phyloP scores from a whole-genome alignment of 2,888 invertebrate species.

The Alviniconcha strummeri region DNA sequence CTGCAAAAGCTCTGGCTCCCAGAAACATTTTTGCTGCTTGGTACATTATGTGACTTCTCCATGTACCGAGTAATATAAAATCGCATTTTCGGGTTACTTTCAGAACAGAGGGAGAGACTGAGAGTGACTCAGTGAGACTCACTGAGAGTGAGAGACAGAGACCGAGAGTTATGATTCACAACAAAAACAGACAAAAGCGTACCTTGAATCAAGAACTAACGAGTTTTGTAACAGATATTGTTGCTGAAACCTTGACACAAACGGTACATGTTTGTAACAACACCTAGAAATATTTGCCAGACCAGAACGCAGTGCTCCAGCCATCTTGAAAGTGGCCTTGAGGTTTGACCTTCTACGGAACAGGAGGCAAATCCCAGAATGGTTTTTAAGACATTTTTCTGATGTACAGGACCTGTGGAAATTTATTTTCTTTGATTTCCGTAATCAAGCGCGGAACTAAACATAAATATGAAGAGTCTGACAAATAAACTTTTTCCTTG shows the following conservation, averaged over 20 bases:
- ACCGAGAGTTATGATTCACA: background rate
- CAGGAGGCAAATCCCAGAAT: background rate
- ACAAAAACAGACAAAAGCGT: background rate
- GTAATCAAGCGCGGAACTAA: no score
- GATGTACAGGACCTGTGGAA: background rate
- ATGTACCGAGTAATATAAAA: no score
- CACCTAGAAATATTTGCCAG: background rate
- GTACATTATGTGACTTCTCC: no score
- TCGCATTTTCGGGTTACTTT: no score
- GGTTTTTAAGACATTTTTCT: background rate
- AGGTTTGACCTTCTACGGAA: background rate
- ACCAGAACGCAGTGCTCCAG: background rate
- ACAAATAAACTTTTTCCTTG: no score
- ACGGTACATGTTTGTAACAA: conserved; percentile 2
- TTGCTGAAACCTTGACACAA: conserved; percentile 2
- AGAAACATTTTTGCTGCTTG: no score
- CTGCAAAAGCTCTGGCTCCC: no score
- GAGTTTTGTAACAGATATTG: conserved; percentile 2
- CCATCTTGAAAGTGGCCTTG: conserved; percentile 12
- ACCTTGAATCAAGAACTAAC: background rate
- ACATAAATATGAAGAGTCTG: no score
- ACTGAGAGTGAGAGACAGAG: conserved; percentile 22
- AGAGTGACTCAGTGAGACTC: no score
- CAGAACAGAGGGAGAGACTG: background rate
- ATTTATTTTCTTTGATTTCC: no score